Evolutionary conservation across 2,888 invertebrate species (phyloP), one percentile per base, ranked within the genome.

Genomic region (Pandemis heparana): DNA sequence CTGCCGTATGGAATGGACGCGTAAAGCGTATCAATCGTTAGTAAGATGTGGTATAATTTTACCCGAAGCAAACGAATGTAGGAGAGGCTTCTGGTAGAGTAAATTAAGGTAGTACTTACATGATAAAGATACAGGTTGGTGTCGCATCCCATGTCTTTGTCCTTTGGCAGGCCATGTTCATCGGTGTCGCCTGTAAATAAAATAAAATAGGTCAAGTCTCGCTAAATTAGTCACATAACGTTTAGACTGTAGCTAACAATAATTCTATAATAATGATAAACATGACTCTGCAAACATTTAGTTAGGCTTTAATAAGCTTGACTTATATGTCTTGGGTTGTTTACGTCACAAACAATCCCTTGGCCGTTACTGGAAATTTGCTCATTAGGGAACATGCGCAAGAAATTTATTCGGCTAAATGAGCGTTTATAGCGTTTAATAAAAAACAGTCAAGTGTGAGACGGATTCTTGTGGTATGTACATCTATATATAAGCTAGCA

Each of bases 61-160:
- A 41, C 9, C 8, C 41, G 9, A 7, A 41, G 9, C 41, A 41
- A 41, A 32, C 23, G 23, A 41, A 9, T 41, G 41, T 5, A 41
- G 41, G 4, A 32, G 23, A 32, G 0, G 23, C 23, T 32, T 32
- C 23, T 32, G 23, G 23, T 32, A 12, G 46, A 59, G n/a, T 51
- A 51, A 16, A 6, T 16, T 51, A 16, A 51, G 43, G 5, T 18
- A 53, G 61, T 41, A 95, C 96, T 96, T 89, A 97, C 97, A 94
- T 96, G 96, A 85, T 97, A 97, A 76, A 98, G 96, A 92, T 97
- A 98, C 83, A 98, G 96, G 91, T 98, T 98, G 85, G 97, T 97
- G 89, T 98, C 98, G 82, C 96, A 97, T 76, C 96, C 95, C 86
- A 96, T 96, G 89, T 96, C 97, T 90, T 97, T 96, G 81, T 96